These are phyloP conservation scores for Pachyrhynchus sulphureomaculatus DNA, from an alignment of 1,140 invertebrate species.

Conservation along the genomic window DNA sequence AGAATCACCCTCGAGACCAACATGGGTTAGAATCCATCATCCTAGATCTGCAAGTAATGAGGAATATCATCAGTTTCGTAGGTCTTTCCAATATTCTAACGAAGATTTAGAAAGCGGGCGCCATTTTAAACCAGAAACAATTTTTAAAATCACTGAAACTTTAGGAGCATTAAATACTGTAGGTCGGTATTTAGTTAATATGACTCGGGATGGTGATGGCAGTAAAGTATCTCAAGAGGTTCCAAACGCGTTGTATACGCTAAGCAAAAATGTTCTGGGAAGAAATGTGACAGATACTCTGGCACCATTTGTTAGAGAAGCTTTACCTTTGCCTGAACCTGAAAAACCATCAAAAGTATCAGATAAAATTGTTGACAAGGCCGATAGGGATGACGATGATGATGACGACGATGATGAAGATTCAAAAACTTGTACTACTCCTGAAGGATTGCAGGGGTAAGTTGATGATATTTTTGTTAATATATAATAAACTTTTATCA, in stretches of 20 bases:
- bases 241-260: slow-evolving; percentile 74
- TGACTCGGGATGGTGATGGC: slow-evolving; percentile 61
- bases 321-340: slow-evolving; percentile 55
- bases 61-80: slow-evolving; percentile 18
- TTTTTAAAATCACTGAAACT: slow-evolving; percentile 66
- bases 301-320: slow-evolving; percentile 69
- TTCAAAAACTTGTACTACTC: slow-evolving; percentile 70
- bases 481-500: no score
- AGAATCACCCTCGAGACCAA: slow-evolving; percentile 1
- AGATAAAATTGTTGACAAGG: slow-evolving; percentile 18
- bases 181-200: slow-evolving; percentile 79
- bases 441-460: slow-evolving; percentile 72
- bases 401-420: slow-evolving; percentile 46
- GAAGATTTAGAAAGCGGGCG: slow-evolving; percentile 34
- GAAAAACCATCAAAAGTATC: background rate
- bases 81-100: slow-evolving; percentile 20
- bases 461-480: background rate
- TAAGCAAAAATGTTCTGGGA: slow-evolving; percentile 78
- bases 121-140: slow-evolving; percentile 52
- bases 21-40: slow-evolving; percentile 32
- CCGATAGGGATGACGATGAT: slow-evolving; percentile 34
- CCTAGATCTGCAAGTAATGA: slow-evolving; percentile 14
- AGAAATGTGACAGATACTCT: slow-evolving; percentile 78
- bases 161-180: slow-evolving; percentile 79
- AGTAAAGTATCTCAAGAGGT: slow-evolving; percentile 56